Evolutionary conservation across 2,888 invertebrate genomes (phyloP).

Genomic region (Cerceris rybyensis): DNA sequence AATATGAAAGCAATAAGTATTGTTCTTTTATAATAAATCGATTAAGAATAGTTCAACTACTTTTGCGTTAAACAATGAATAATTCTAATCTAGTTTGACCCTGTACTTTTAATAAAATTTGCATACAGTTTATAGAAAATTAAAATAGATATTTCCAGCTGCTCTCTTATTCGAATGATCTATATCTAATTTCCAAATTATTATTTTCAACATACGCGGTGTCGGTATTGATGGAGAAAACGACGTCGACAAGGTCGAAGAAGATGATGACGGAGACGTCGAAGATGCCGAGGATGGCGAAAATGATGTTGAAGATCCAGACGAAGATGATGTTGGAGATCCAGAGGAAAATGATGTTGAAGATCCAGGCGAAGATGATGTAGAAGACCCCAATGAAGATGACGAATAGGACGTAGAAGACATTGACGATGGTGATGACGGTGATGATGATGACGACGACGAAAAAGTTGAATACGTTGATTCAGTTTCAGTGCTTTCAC

Average conservation of each 20-base stretch:
- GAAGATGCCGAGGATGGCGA: constrained; percentile 35
- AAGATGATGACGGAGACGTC: constrained; percentile 33
- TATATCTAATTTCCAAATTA: constrained; percentile 3
- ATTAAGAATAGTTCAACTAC: too few species aligned
- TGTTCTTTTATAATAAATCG: too few species aligned
- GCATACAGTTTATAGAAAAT: too few species aligned
- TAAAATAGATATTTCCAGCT: too few species aligned
- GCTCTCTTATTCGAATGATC: too few species aligned
- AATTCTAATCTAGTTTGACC: too few species aligned
- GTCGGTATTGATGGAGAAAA: constrained; percentile 57
- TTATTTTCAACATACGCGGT: constrained; percentile 45
- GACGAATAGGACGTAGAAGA: neutral
- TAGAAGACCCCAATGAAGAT: neutral
- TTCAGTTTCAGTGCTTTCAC: constrained; percentile 38
- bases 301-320: constrained; percentile 18
- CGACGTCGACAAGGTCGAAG: constrained; percentile 47
- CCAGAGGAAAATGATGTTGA: constrained; percentile 15
- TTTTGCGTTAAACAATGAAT: too few species aligned
- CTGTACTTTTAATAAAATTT: too few species aligned
- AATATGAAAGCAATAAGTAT: too few species aligned
- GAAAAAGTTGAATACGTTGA: constrained; percentile 14
- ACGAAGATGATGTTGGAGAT: constrained; percentile 26
- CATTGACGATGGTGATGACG: neutral
- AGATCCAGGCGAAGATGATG: constrained; percentile 39
- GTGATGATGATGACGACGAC: constrained; percentile 2